phyloP scores from a whole-genome alignment of 35 echinoderm and acorn worm species.

The Lytechinus variegatus region DNA sequence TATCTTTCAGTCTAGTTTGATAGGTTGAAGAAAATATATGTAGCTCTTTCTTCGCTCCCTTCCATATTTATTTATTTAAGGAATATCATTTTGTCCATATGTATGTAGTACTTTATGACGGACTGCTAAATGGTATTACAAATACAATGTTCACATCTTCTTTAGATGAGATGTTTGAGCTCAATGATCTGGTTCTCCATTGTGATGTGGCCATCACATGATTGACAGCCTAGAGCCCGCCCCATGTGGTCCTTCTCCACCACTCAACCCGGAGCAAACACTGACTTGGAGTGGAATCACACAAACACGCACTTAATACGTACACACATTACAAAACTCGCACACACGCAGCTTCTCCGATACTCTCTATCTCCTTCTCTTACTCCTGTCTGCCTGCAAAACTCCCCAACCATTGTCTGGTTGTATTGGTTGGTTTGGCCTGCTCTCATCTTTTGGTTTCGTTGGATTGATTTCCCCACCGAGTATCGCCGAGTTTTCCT shows the following conservation, averaged over 20 bases:
- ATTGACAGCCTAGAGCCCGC: not conserved
- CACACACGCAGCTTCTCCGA: not conserved
- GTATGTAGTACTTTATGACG: too few relatives aligned
- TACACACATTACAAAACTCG: not conserved
- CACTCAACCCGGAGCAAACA: not conserved
- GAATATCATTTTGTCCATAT: too few relatives aligned
- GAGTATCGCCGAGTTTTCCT: constrained; percentile 1
- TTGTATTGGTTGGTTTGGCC: not conserved
- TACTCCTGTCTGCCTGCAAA: not conserved
- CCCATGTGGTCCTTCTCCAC: not conserved
- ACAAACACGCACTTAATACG: not conserved
- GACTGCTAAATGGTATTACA: too few relatives aligned
- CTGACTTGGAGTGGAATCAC: not conserved
- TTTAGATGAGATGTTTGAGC: not conserved
- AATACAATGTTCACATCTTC: not conserved
- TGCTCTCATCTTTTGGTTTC: not conserved
- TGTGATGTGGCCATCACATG: not conserved
- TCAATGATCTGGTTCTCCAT: not conserved
- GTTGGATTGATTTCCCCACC: not conserved
- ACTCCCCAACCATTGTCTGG: not conserved
- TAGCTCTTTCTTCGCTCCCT: too few relatives aligned
- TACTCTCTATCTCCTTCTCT: not conserved
- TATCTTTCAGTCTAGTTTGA: too few relatives aligned
- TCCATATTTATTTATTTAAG: too few relatives aligned
- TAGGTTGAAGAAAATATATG: too few relatives aligned